Base-by-base conservation (phyloP, 2,113 vertebrate species). In the Aptenodytes forsteri region DNA sequence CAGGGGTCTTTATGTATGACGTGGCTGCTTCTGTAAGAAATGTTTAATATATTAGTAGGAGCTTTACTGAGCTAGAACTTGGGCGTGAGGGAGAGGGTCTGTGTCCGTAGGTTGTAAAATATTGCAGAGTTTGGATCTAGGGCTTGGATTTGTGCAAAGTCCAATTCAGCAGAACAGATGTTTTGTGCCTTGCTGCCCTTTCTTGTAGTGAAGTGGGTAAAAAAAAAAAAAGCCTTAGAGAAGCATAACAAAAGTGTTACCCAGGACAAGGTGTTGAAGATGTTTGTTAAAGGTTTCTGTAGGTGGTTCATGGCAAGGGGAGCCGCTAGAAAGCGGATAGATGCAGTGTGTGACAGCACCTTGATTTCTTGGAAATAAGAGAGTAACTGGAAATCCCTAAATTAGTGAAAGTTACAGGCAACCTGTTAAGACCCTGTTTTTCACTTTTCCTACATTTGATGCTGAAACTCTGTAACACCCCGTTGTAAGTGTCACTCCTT, bases 251-350 rank as follows among this genome's bases (percentile, higher is more conserved):
- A 9, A 10, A 34, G 23, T 4, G 7, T 20, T 19, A 7, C 27
- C 46, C 6, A 1, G 65, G 40, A 7, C 14, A 1, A 18, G 75
- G 38, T 2, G 55, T 34, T 34, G 70, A 7, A 4, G 5, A 3
- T 0, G 3, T 6, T 21, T 23, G n/a, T 16, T 52, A 8, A 9
- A 34, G 36, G 36, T 36, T 55, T 21, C 73, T 27, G 0, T 10
- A 17, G 40, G 55, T 4, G 36, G 16, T 7, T 65, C 4, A 1
- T 3, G 34, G 79, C 49, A 44, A 26, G 20, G 47, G n/a, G 61
- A 59, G 2, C 34, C 19, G 0, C 6, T 2, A 1, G n/a, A 25
- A 12, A 73, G 75, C 5, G 0, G 44, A 10, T 3, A 9, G 16
- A 18, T 20, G 54, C 42, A 3, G 47, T 0, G 2, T 6, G 42